Evolutionary conservation across 2,888 invertebrate genomes (phyloP).

Genomic region (Rhingia rostrata): DNA sequence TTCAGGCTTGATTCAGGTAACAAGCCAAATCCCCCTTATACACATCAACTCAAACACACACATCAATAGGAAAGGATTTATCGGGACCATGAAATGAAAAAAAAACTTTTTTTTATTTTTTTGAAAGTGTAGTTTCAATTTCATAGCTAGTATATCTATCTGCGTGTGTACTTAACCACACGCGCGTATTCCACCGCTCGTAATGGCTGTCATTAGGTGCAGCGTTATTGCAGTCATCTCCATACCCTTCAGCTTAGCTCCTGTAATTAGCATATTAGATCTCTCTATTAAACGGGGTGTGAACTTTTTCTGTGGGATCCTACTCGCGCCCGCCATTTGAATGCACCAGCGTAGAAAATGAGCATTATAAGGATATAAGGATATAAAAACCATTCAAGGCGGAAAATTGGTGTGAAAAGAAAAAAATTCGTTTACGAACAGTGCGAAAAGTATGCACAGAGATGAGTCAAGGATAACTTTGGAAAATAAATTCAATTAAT

Average conservation of each 20-base stretch:
- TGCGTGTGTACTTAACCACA: constrained; percentile 43
- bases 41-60: not conserved
- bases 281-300: constrained; percentile 49
- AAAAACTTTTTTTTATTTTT: constrained; percentile 23
- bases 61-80: not conserved
- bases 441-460: not conserved
- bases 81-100: not conserved
- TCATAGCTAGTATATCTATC: not conserved
- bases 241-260: not conserved
- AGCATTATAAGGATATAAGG: constrained; percentile 49
- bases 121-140: not conserved
- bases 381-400: constrained; percentile 52
- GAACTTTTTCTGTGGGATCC: constrained; percentile 29
- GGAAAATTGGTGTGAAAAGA: constrained; percentile 42
- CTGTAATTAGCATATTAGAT: constrained; percentile 60
- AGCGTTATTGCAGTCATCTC: not conserved
- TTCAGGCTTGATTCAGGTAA: too few species aligned
- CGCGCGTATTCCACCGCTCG: constrained; percentile 37
- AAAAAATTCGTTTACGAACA: constrained; percentile 16
- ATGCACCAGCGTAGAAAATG: constrained; percentile 64
- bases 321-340: not conserved
- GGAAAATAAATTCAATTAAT: constrained; percentile 58
- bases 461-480: constrained; percentile 51
- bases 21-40: not conserved
- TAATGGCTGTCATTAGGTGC: constrained; percentile 58